Base-by-base conservation (phyloP, 92 coral and sea anemone genomes). In the Epizoanthus stellaris region DNA sequence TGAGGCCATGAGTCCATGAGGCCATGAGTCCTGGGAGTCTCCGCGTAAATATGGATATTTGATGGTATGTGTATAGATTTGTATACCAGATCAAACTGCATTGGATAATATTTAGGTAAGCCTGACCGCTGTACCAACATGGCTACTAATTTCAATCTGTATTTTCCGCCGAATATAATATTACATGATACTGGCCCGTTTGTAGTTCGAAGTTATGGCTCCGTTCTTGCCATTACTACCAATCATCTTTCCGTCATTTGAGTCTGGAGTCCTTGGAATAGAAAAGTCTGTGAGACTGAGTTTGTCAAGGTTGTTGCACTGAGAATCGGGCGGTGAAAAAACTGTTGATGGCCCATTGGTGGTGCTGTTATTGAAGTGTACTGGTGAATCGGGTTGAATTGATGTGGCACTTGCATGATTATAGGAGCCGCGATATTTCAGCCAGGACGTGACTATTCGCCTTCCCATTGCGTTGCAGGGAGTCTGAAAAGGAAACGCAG, bases 241-340 rank as follows among this genome's bases (percentile, higher is more conserved):
- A 38, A 21, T 23, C 0, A 4, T 47, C 54, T 52, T 73, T 73
- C 77, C 52, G 77, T 47, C 60, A 17, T 52, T 49, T n/a, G 54
- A 45, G 49, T 30, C 67, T 16, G 80, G 45, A 25, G 45, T 53
- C 21, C 16, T 34, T n/a, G 80, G 66, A 30, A 53, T 75, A 45
- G 80, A 75, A 75, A 75, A 36, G n/a, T 75, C 80, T 14, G 80
- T 11, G 66, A 75, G 67, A 30, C 67, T 72, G 36, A 49, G 11
- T 39, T 72, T 75, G 30, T 57, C 65, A 36, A 57, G 65, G 65
- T 54, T 64, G 19, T 54, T 57, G 34, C 67, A 4, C 39, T 73
- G 38, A 16, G 61, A 17, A 1, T 45, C 13, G 40, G 23, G 34
- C 17, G 13, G 76, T 40, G 36, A 10, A 23, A 49, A 25, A 5